phyloP scores from a whole-genome alignment of 30 jellyfish, hydroid and myxozoan genomes.

The Hydra vulgaris region DNA sequence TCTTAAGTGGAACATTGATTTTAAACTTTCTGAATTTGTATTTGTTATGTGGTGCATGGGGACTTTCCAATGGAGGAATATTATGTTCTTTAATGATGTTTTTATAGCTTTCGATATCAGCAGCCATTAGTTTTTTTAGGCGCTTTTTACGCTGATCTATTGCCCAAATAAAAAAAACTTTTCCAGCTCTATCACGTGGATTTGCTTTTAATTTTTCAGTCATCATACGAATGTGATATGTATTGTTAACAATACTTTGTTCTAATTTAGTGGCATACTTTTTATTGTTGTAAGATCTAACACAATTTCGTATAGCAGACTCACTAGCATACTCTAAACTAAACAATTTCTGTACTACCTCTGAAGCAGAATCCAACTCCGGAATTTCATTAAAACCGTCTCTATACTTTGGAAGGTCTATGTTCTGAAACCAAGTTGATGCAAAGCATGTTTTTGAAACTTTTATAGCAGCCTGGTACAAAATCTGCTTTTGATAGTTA shows the following conservation, averaged over 20 bases:
- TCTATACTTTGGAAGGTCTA: conserved; percentile 25
- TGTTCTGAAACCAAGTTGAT: neutral
- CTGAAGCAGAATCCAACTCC: conserved; percentile 46
- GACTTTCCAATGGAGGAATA: conserved; percentile 73
- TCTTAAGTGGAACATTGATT: conserved; percentile 77
- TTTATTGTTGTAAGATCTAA: conserved; percentile 5
- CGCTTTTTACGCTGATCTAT: conserved; percentile 79
- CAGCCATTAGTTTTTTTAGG: conserved; percentile 37
- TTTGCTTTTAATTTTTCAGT: conserved; percentile 15
- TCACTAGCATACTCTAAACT: conserved; percentile 58
- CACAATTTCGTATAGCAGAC: conserved; percentile 15
- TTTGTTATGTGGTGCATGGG: conserved; percentile 57
- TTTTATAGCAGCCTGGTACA: neutral
- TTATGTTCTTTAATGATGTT: conserved; percentile 46
- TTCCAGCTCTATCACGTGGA: conserved; percentile 43
- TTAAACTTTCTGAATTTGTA: conserved; percentile 70
- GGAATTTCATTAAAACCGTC: conserved; percentile 37
- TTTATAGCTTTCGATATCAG: conserved; percentile 40
- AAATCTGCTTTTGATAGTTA: neutral
- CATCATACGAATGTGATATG: conserved; percentile 33
- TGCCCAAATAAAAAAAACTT: conserved; percentile 70
- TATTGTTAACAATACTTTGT: conserved; percentile 20
- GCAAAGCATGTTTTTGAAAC: neutral
- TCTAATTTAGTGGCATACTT: conserved; percentile 27
- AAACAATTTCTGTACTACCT: conserved; percentile 53